Percentiles rank a stretch among this genome's conserved stretches.
These are phyloP conservation scores for Remorina albescens DNA, from an alignment of 2,797 vertebrate species.

Conservation along the genomic window DNA sequence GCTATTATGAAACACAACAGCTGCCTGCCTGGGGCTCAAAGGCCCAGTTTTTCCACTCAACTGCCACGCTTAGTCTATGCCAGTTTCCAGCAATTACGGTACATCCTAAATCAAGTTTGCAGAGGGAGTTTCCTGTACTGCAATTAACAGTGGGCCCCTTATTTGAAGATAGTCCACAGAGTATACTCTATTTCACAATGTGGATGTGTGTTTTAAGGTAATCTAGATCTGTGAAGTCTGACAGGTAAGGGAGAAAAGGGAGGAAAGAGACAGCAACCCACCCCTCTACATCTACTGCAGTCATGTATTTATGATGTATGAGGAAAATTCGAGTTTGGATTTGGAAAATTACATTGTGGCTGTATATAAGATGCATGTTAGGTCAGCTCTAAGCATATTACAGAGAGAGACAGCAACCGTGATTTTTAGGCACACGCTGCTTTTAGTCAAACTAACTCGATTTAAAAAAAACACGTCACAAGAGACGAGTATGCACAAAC, in stretches of 20 bases:
- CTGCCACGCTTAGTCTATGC: conserved; percentile 33
- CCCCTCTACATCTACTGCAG: background rate
- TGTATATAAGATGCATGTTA: background rate
- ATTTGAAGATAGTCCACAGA: background rate
- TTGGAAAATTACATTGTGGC: background rate
- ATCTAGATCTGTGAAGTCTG: conserved; percentile 7
- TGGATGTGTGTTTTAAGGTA: conserved; percentile 3
- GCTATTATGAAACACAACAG: conserved; percentile 62
- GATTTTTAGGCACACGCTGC: background rate
- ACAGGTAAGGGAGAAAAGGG: no score
- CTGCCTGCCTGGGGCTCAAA: conserved; percentile 53
- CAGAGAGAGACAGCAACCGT: background rate
- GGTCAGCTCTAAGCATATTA: background rate
- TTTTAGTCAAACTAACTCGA: background rate
- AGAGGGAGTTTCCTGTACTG: conserved; percentile 6
- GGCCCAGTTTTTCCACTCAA: conserved; percentile 31
- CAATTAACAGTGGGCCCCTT: conserved; percentile 7
- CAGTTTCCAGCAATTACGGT: conserved; percentile 17
- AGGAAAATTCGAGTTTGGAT: background rate
- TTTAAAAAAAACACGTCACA: background rate
- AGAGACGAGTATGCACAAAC: background rate
- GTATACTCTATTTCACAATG: background rate
- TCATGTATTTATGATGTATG: background rate
- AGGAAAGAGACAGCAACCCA: background rate
- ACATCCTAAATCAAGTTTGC: conserved; percentile 19